phyloP scores from a whole-genome alignment of 2,888 invertebrate genomes.

The Morpho helenor region DNA sequence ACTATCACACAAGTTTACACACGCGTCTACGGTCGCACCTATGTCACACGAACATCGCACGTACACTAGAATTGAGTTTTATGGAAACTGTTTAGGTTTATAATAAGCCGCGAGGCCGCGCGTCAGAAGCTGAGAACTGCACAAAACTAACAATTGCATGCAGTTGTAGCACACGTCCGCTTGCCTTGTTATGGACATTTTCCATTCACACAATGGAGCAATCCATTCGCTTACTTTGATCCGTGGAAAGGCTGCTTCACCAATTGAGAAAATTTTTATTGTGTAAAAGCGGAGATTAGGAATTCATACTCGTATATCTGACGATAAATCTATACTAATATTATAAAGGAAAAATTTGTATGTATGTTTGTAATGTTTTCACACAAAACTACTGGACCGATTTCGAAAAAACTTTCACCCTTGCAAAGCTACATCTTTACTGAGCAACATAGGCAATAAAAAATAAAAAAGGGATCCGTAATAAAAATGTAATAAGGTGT shows the following conservation, averaged over 20 bases:
- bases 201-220: slow-evolving; percentile 71
- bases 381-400: no score
- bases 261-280: slow-evolving; percentile 3
- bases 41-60: slow-evolving; percentile 11
- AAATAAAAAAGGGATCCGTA: no score
- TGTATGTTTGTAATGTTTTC: no score
- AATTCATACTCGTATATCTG: no score
- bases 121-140: slow-evolving; percentile 71
- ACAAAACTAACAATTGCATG: slow-evolving; percentile 77
- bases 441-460: no score
- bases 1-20: slow-evolving; percentile 2
- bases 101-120: slow-evolving; percentile 46
- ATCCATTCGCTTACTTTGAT: slow-evolving; percentile 42
- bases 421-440: no score
- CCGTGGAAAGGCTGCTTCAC: slow-evolving; percentile 29
- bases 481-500: no score
- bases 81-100: slow-evolving; percentile 12
- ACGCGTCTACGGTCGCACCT: not conserved
- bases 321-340: no score
- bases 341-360: no score
- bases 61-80: slow-evolving; percentile 8
- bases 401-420: no score
- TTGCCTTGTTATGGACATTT: slow-evolving; percentile 70
- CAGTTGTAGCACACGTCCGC: slow-evolving; percentile 66
- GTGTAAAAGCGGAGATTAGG: no score